phyloP scores from a whole-genome alignment of 2,888 invertebrate species.

The Ophioninae sp. region DNA sequence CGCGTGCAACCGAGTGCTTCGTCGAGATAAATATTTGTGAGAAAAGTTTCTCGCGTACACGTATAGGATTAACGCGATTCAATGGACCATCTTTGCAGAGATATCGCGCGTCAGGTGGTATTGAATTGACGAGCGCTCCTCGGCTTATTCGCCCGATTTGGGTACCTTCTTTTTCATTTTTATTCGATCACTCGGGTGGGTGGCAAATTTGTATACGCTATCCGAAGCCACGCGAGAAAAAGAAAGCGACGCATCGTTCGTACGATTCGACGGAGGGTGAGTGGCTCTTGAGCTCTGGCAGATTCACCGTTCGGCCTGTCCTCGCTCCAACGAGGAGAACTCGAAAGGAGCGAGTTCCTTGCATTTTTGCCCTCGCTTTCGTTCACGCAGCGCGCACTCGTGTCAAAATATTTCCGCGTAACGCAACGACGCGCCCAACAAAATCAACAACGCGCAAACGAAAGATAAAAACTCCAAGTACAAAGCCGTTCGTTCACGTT shows the following conservation, averaged over 20 bases:
- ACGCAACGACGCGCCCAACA: constrained; percentile 17
- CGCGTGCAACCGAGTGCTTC: constrained; percentile 38
- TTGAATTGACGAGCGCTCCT: constrained; percentile 16
- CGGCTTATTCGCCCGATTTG: constrained; percentile 34
- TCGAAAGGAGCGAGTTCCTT: constrained; percentile 41
- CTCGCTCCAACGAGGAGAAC: constrained; percentile 1
- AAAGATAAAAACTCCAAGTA: constrained; percentile 43
- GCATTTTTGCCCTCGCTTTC: constrained; percentile 60
- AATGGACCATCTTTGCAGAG: not conserved
- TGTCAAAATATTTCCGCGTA: constrained; percentile 37
- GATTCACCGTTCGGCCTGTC: too few relatives aligned
- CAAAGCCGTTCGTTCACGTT: constrained; percentile 21
- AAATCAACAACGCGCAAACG: constrained; percentile 23
- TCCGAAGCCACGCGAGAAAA: constrained; percentile 22
- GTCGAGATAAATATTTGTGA: constrained; percentile 30
- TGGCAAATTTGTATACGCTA: constrained; percentile 67
- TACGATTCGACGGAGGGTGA: too few relatives aligned
- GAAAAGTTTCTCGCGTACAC: constrained; percentile 42
- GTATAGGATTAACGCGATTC: constrained; percentile 30
- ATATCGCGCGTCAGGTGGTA: constrained; percentile 8
- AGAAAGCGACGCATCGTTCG: constrained; percentile 12
- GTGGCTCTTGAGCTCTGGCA: too few relatives aligned
- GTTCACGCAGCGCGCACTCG: constrained; percentile 49
- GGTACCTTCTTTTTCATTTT: constrained; percentile 40
- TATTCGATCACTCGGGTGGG: constrained; percentile 56